phyloP scores from a whole-genome alignment of 1,140 invertebrate genomes.

The Pseudoatta argentina region DNA sequence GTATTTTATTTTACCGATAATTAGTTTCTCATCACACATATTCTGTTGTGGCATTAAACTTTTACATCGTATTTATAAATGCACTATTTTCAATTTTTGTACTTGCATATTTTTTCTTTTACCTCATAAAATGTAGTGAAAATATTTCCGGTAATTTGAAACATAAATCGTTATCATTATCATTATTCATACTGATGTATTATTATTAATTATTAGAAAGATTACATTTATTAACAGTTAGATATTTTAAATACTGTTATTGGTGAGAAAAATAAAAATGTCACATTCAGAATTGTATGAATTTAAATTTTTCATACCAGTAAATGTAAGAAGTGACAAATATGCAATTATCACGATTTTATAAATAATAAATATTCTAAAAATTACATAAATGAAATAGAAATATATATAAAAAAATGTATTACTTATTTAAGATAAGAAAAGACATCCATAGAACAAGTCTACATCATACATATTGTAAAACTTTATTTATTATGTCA shows the following conservation, averaged over 20 bases:
- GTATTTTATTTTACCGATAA: constrained; percentile 58
- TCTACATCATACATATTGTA: not conserved
- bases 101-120: constrained; percentile 45
- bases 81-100: constrained; percentile 61
- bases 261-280: not conserved
- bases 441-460: constrained; percentile 3
- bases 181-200: not conserved
- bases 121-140: constrained; percentile 12
- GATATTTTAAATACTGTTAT: not conserved
- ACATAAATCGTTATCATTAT: not conserved
- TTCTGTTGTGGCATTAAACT: constrained; percentile 60
- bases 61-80: constrained; percentile 60
- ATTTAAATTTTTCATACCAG: constrained; percentile 2
- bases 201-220: not conserved
- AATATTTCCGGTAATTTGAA: constrained; percentile 17
- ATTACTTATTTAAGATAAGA: constrained; percentile 38
- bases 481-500: constrained; percentile 7
- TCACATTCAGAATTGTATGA: not conserved
- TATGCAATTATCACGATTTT: not conserved
- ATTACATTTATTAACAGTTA: not conserved
- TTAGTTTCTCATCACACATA: constrained; percentile 65
- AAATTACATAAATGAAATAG: constrained; percentile 6
- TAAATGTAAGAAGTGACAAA: not conserved
- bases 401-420: not conserved
- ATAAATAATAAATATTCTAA: constrained; percentile 20